A percentile compares a stretch with the other conserved stretches of the same genome.
Evolutionary conservation across 2,113 vertebrate genomes (phyloP).

Genomic region (Tauraco erythrolophus): DNA sequence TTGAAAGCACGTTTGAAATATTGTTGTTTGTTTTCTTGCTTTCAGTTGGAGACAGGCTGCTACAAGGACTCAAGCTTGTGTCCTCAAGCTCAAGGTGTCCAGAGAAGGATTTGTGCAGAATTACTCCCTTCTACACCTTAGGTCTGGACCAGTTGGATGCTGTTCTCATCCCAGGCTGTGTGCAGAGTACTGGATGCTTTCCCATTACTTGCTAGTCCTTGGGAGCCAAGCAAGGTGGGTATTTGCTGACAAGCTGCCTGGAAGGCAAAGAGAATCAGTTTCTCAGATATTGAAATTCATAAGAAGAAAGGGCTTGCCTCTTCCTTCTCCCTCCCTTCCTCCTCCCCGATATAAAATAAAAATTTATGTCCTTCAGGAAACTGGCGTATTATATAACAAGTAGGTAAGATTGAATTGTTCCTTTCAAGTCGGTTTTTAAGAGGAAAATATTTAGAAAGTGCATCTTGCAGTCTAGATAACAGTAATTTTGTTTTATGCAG

Average conservation of each 20-base stretch:
- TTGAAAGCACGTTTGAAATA: neutral
- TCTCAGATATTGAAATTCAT: neutral
- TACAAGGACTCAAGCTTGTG: neutral
- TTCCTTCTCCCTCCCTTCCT: accelerated
- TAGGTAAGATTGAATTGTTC: neutral
- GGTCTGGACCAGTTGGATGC: neutral
- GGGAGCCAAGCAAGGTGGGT: neutral
- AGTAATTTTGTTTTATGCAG: neutral
- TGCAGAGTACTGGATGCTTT: neutral
- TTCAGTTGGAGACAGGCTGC: neutral
- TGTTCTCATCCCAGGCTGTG: neutral
- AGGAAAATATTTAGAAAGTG: neutral
- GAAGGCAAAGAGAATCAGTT: neutral
- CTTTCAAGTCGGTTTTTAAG: neutral
- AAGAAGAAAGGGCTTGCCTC: neutral
- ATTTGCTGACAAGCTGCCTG: neutral
- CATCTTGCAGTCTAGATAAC: neutral
- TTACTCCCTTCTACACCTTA: neutral
- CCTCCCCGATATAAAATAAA: neutral
- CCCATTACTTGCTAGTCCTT: neutral
- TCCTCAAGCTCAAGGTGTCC: neutral
- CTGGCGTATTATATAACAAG: neutral
- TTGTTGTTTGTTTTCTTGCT: neutral
- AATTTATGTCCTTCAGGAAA: neutral
- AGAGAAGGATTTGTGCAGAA: neutral